Percentiles rank a stretch among this genome's conserved stretches.
phyloP scores from a whole-genome alignment of 2,888 invertebrate species.

The Nineta flava region DNA sequence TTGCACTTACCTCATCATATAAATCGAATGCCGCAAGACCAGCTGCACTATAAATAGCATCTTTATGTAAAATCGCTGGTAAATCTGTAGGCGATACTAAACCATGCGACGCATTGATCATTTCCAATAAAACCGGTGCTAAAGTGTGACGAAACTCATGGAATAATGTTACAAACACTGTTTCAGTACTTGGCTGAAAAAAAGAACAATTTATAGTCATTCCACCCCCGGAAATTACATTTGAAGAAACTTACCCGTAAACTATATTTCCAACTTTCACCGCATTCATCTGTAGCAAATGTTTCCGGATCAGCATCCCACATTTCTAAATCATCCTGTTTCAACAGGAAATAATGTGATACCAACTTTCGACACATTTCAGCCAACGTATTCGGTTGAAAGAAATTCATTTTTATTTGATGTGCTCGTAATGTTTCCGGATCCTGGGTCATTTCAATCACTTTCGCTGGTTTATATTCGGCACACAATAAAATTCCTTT shows the following conservation, averaged over 20 bases:
- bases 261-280: slow-evolving; percentile 90
- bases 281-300: slow-evolving; percentile 75
- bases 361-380: slow-evolving; percentile 76
- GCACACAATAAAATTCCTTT: slow-evolving; percentile 63
- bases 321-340: slow-evolving; percentile 62
- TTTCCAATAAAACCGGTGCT: slow-evolving; percentile 53
- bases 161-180: slow-evolving; percentile 69
- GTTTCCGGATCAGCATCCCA: slow-evolving; percentile 89
- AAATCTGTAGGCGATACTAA: slow-evolving; percentile 54
- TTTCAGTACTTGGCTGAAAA: slow-evolving; percentile 71
- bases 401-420: slow-evolving; percentile 58
- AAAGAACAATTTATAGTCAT: too few species aligned
- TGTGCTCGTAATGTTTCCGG: slow-evolving; percentile 43
- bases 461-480: slow-evolving; percentile 53
- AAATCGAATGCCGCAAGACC: slow-evolving; percentile 78
- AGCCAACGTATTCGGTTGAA: slow-evolving; percentile 55
- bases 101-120: slow-evolving; percentile 50
- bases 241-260: slow-evolving; percentile 45
- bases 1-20: slow-evolving; percentile 59
- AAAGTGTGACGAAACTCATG: slow-evolving; percentile 59
- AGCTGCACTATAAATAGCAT: slow-evolving; percentile 87
- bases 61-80: slow-evolving; percentile 67
- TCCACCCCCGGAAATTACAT: too few species aligned
- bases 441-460: slow-evolving; percentile 35
- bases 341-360: slow-evolving; percentile 74